phyloP scores from a whole-genome alignment of 2,888 invertebrate species.

The Drosophila merina region DNA sequence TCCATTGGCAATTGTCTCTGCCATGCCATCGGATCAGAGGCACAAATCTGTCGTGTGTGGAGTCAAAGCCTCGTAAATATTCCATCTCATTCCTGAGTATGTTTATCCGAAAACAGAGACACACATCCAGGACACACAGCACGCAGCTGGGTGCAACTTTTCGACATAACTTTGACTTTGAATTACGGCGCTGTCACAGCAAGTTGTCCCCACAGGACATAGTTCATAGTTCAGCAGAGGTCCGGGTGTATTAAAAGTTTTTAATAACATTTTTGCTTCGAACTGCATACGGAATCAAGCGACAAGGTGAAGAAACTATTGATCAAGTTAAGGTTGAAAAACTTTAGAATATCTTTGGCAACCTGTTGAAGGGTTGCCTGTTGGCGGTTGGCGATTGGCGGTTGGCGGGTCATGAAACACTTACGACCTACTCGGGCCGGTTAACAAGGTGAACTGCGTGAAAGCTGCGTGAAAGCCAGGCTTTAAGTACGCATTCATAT shows the following conservation, averaged over 20 bases:
- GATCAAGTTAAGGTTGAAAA: constrained; percentile 24
- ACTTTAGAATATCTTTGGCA: constrained; percentile 20
- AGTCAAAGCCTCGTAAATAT: constrained; percentile 20
- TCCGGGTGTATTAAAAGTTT: constrained; percentile 51
- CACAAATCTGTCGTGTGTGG: constrained; percentile 65
- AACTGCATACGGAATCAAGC: constrained; percentile 6
- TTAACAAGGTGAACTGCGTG: neutral
- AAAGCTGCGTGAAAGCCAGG: constrained; percentile 37
- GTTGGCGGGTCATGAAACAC: constrained; percentile 6
- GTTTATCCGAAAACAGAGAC: constrained; percentile 26
- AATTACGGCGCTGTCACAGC: constrained; percentile 42
- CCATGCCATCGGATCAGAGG: constrained; percentile 45
- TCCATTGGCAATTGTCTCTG: constrained; percentile 53
- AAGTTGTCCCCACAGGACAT: constrained; percentile 46
- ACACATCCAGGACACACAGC: constrained; percentile 1
- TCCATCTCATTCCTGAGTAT: constrained; percentile 7
- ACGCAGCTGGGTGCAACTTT: constrained; percentile 48
- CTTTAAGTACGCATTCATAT: constrained; percentile 43
- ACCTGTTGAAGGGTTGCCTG: constrained; percentile 16
- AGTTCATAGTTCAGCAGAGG: neutral
- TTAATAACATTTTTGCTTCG: constrained; percentile 65
- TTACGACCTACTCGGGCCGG: constrained; percentile 10
- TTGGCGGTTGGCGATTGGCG: neutral
- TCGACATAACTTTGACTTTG: constrained; percentile 64
- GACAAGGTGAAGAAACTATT: constrained; percentile 15